phyloP scores from a whole-genome alignment of 1,140 invertebrate species.

The Rhagoletis zephyria region DNA sequence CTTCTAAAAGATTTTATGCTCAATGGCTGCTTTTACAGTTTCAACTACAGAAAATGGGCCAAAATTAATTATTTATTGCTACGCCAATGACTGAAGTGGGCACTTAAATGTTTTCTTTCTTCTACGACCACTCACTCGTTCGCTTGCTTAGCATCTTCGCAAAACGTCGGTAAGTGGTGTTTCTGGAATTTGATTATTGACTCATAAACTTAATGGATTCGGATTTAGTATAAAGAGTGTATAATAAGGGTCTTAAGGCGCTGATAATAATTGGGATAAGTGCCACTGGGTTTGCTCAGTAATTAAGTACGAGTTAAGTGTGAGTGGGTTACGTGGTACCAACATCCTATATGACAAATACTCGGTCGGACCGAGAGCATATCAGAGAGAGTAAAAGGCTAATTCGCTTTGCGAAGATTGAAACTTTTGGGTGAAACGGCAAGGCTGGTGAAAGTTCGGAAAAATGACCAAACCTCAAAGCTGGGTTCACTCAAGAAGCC shows the following conservation, averaged over 20 bases:
- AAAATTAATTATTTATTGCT: conserved; percentile 47
- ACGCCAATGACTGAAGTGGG: conserved; percentile 32
- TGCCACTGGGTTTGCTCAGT: too few relatives aligned
- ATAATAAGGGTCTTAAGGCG: not conserved
- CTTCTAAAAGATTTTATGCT: not conserved
- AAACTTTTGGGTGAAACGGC: too few relatives aligned
- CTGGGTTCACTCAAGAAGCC: too few relatives aligned
- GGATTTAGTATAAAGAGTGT: not conserved
- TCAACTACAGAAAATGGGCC: not conserved
- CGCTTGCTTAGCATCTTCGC: not conserved
- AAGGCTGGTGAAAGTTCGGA: too few relatives aligned
- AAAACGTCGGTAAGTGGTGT: not conserved
- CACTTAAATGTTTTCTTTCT: conserved; percentile 31
- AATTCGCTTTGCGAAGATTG: too few relatives aligned
- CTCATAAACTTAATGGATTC: conserved; percentile 46
- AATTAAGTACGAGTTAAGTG: too few relatives aligned
- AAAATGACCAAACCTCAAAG: too few relatives aligned
- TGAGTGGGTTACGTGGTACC: too few relatives aligned
- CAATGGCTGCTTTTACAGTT: not conserved
- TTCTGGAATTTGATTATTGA: conserved; percentile 40
- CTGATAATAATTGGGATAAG: not conserved
- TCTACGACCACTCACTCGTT: not conserved
- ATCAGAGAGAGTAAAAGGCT: too few relatives aligned
- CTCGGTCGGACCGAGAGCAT: too few relatives aligned
- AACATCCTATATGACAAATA: too few relatives aligned